These are phyloP conservation scores for Drosophila grimshawi DNA, from an alignment of 1,140 invertebrate species.

Conservation along the genomic window DNA sequence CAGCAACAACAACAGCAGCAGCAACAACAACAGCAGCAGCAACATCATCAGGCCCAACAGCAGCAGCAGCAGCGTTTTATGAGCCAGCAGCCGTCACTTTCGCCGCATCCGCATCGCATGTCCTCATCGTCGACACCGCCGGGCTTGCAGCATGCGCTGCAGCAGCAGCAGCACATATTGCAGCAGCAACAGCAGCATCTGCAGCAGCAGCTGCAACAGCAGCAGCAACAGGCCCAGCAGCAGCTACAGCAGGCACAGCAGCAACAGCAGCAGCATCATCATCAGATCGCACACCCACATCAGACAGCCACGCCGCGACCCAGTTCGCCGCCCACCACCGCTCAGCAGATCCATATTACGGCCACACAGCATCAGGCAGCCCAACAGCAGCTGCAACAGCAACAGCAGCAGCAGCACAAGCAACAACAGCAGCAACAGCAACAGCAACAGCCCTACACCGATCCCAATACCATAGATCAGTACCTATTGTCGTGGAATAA, in stretches of 20 bases:
- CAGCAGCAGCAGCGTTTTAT: conserved; percentile 67
- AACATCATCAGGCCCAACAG: conserved; percentile 45
- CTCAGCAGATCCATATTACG: conserved; percentile 80
- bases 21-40: conserved; percentile 62
- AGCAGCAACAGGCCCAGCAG: conserved; percentile 43
- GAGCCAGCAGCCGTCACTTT: conserved; percentile 63
- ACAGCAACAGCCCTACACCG: conserved; percentile 73
- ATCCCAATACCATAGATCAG: conserved; percentile 84
- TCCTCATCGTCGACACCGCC: conserved; percentile 66
- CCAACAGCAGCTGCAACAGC: conserved; percentile 76
- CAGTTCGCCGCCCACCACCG: conserved; percentile 70
- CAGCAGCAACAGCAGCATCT: conserved; percentile 63
- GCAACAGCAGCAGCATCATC: conserved; percentile 69
- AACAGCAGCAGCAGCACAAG: conserved; percentile 67
- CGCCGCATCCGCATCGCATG: conserved; percentile 69
- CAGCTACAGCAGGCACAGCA: conserved; percentile 63
- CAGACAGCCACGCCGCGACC: conserved; percentile 66
- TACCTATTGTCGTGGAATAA: conserved; percentile 89
- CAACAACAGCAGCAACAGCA: conserved; percentile 67
- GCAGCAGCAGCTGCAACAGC: conserved; percentile 48
- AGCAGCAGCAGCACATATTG: conserved; percentile 68
- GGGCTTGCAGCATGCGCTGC: conserved; percentile 73
- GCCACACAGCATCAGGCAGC: conserved; percentile 79
- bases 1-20: conserved; percentile 73
- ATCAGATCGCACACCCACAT: conserved; percentile 68